Base-by-base conservation (phyloP, 1,140 invertebrate species). In the Zaprionus ghesquierei region DNA sequence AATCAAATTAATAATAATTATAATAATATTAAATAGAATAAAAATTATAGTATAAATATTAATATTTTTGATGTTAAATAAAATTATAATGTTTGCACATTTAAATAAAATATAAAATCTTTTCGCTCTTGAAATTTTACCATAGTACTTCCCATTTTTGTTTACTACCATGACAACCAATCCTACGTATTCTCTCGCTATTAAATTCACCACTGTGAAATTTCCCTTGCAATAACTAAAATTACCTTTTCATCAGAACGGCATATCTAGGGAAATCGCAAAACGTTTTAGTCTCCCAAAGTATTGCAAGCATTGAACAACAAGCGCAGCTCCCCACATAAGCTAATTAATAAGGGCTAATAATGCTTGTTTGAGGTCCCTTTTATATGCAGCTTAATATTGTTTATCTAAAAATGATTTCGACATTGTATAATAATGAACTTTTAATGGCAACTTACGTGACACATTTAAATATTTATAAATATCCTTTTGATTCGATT, bases 161-260 rank as follows among this genome's bases (percentile, higher is more conserved):
- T n/a, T n/a, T n/a, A n/a, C n/a, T n/a, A n/a, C 35, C 35, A 41
- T 15, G 35, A 6, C 35, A 41, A 41, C 41, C 41, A 46, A 46
- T 18, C 3, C 18, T 18, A 46, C 18, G 18, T 12, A 20, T 20
- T 22, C 33, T 12, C 20, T 23, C 8, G 3, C 12, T 18, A 2
- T 5, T 18, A 31, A 46, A 75, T 23, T 78, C 72, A 78, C 75
- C 72, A 74, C 58, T 8, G 6, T 5, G n/a, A 51, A 75, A 75
- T 78, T 75, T 75, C 72, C 72, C 72, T 61, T n/a, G 27, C 31
- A n/a, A 49, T 18, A 15, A 12, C 27, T 10, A 65, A 75, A 77
- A 64, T 12, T 12, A 71, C 44, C 75, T 66, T 70, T 77, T 75
- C 75, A 77, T 75, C 64, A 58, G 9, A 51, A n/a, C 27, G 22